phyloP scores from a whole-genome alignment of 2,113 vertebrate genomes.

The Solea solea region DNA sequence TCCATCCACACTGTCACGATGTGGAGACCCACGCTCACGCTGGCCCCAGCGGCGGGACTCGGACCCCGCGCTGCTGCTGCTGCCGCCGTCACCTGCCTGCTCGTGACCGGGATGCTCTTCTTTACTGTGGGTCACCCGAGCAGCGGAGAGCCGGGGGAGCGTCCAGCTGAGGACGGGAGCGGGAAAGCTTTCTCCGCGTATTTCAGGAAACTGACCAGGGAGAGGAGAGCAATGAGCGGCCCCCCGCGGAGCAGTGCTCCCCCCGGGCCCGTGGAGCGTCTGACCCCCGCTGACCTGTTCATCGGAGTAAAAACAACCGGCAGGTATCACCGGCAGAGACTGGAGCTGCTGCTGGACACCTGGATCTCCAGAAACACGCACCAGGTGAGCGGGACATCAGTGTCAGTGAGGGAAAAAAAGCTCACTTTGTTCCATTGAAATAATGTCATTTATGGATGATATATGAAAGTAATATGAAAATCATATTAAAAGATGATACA shows the following conservation, averaged over 20 bases:
- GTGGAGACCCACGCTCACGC: conserved; percentile 78
- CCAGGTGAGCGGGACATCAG: conserved; percentile 78
- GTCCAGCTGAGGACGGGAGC: background rate
- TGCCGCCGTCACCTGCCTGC: conserved; percentile 75
- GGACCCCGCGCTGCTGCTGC: conserved; percentile 62
- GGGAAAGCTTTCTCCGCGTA: conserved; percentile 82
- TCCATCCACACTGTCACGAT: conserved; percentile 62
- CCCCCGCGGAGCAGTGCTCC: conserved; percentile 8
- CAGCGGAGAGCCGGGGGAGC: conserved; percentile 24
- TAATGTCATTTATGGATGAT: too few relatives aligned
- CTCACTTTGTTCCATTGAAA: too few relatives aligned
- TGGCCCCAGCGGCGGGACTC: conserved; percentile 55
- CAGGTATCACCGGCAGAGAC: conserved; percentile 87
- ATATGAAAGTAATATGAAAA: too few relatives aligned
- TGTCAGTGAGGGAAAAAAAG: background rate
- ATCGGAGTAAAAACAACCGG: conserved; percentile 92
- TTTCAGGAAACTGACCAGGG: conserved; percentile 83
- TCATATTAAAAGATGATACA: too few relatives aligned
- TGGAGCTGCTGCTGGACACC: conserved; percentile 91
- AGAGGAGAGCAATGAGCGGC: conserved; percentile 72
- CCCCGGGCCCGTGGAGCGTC: conserved; percentile 73
- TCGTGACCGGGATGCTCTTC: conserved; percentile 71
- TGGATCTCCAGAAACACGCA: conserved; percentile 90
- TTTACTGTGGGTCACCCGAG: conserved; percentile 32
- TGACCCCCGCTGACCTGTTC: conserved; percentile 86